phyloP scores from a whole-genome alignment of 2,113 vertebrate species.

The Lanius ludovicianus region DNA sequence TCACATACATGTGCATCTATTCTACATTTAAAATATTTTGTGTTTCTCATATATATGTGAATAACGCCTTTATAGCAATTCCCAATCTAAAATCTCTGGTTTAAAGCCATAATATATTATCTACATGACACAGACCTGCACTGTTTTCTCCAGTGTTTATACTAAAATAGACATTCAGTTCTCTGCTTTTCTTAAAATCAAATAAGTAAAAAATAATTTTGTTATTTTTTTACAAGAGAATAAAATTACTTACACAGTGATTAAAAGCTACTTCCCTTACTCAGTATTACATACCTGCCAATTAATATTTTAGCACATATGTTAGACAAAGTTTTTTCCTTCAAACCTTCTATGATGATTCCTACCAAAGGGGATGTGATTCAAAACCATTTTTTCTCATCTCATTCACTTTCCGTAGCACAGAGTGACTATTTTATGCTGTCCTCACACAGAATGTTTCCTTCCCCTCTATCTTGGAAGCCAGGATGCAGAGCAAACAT shows the following conservation, averaged over 20 bases:
- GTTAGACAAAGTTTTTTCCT: neutral
- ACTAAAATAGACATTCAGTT: neutral
- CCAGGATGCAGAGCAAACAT: neutral
- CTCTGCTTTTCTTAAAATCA: slow-evolving; percentile 1
- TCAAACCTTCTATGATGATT: neutral
- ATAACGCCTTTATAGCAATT: slow-evolving; percentile 42
- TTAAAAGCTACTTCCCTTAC: neutral
- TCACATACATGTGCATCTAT: slow-evolving; percentile 59
- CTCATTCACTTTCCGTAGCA: neutral
- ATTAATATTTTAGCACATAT: neutral
- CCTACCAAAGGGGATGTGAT: accelerated
- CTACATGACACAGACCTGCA: neutral
- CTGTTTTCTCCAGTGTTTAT: neutral
- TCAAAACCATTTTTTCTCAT: neutral
- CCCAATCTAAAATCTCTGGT: slow-evolving; percentile 36
- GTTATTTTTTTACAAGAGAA: neutral
- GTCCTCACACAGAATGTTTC: neutral
- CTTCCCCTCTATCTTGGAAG: neutral
- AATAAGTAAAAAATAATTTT: neutral
- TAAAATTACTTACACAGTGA: neutral
- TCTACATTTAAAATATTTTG: slow-evolving; percentile 34
- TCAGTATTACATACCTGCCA: neutral
- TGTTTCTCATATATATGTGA: slow-evolving; percentile 44
- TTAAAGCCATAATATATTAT: slow-evolving; percentile 42
- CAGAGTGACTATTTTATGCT: neutral